Base-by-base conservation (phyloP, 2,888 invertebrate species). In the Amphimallon solstitiale region DNA sequence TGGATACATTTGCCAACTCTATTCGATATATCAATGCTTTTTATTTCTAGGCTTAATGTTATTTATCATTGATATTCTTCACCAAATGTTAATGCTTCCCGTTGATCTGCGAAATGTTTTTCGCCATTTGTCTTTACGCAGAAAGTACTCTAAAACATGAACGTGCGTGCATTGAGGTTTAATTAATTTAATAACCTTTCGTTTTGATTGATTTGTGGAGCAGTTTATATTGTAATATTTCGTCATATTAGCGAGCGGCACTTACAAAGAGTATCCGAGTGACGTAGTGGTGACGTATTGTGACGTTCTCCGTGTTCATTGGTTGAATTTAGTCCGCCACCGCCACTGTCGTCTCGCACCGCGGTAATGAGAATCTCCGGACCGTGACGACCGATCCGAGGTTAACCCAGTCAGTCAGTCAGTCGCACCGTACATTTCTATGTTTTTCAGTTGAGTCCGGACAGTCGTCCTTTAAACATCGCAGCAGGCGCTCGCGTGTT, bases 291-390 rank as follows among this genome's bases (percentile, higher is more conserved):
- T 76, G 76, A 78, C 79, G 78, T 76, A 71, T 68, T 61, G 68
- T 75, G 76, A 77, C 76, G 77, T 76, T 67, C 67, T 65, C 69
- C 62, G 7, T 51, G 73, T 69, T 68, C 54, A 80, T 80, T 79
- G 79, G 80, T 66, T 63, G 68, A 37, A 62, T 59, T 51, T 35
- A 35, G 23, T 21, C 48, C 23, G 48, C 48, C 14, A 67, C 54
- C 61, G 63, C 35, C 71, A 70, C 71, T 74, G 75, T 72, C 72
- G 73, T 73, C 37, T 23, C 19, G 7, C 43, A 12, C 23, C 23
- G 23, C 19, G 29, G 56, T 59, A 59, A 59, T 59, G 45, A 59
- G 56, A 29, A 21, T 59, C 56, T 59, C 56, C 56, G 56, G 56
- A 59, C 56, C 43, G 56, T 59, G 56, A 59, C 56, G 56, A 59